A percentile compares a stretch with the other conserved stretches of the same genome.
Evolutionary conservation across 2,113 vertebrate species (phyloP).

Genomic region (Ictalurus punctatus): DNA sequence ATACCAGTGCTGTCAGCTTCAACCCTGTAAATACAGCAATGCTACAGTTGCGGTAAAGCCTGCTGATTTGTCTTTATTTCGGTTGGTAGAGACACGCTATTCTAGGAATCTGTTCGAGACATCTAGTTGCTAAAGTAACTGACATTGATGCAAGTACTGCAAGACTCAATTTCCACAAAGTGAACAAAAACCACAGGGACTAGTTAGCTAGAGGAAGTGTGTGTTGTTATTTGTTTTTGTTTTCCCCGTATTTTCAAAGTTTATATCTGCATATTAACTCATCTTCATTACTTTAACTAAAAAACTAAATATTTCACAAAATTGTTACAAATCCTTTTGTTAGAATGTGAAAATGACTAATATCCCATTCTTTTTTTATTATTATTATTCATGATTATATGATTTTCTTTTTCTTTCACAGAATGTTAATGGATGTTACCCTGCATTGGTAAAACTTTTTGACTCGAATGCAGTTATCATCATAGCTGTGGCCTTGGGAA

Average conservation of each 20-base stretch:
- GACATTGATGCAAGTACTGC: not conserved
- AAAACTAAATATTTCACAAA: not conserved
- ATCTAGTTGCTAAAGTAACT: not conserved
- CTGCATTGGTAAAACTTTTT: constrained; percentile 63
- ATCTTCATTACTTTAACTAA: not conserved
- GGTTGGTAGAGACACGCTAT: not conserved
- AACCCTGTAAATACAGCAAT: rapidly evolving
- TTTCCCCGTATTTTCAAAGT: not conserved
- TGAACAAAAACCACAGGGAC: not conserved
- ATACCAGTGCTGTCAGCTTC: constrained; percentile 60
- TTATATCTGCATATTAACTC: not conserved
- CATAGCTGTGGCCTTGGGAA: constrained; percentile 71
- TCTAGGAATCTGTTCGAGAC: no score
- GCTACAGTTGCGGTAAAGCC: constrained; percentile 9
- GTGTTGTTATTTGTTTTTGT: not conserved
- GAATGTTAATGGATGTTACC: constrained; percentile 67
- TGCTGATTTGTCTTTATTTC: not conserved
- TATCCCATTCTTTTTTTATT: not conserved
- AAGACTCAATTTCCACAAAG: not conserved
- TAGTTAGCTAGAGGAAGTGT: not conserved
- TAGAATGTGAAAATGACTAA: not conserved
- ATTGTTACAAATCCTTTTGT: not conserved
- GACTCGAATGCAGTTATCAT: constrained; percentile 66
- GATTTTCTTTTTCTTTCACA: constrained; percentile 35
- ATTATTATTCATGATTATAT: not conserved